A percentile compares a stretch with the other conserved stretches of the same genome.
Evolutionary conservation across 2,888 invertebrate genomes (phyloP).

Genomic region (Mesochorus sp.): DNA sequence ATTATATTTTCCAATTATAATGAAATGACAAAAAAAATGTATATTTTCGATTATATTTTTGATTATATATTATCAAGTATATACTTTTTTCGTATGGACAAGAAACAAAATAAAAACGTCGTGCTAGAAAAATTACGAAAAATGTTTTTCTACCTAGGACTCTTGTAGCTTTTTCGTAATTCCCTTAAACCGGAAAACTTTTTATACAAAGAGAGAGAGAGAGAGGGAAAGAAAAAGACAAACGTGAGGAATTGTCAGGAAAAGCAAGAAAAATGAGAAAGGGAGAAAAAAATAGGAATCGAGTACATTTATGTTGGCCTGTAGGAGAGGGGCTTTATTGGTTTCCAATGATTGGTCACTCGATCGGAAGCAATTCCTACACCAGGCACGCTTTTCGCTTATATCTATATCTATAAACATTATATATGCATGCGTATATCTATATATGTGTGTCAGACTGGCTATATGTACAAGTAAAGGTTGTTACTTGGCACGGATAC

Average conservation of each 20-base stretch:
- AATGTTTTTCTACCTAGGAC: neutral
- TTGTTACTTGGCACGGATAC: conserved; percentile 58
- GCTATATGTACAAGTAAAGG: too few species aligned
- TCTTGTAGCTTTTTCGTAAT: conserved; percentile 30
- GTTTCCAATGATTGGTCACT: conserved; percentile 78
- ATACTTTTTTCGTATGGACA: too few species aligned
- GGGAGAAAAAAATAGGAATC: conserved; percentile 24
- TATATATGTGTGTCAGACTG: conserved; percentile 46
- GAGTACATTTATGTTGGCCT: conserved; percentile 63
- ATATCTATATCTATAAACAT: neutral
- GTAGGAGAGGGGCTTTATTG: conserved; percentile 70
- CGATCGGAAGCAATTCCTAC: conserved; percentile 76
- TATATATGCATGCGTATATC: conserved; percentile 1
- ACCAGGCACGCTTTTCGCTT: conserved; percentile 58
- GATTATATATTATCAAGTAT: too few species aligned
- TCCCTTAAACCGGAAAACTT: conserved; percentile 25
- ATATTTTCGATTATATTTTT: too few species aligned
- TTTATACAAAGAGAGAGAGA: conserved; percentile 6
- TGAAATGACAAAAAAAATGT: too few species aligned
- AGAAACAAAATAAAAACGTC: neutral
- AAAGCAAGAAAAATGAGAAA: conserved; percentile 3
- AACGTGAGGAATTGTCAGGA: conserved; percentile 14
- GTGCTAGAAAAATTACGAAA: neutral
- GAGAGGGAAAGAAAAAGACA: conserved; percentile 23
- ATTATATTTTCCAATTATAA: too few species aligned